phyloP scores from a whole-genome alignment of 2,113 vertebrate genomes.

The Sinocyclocheilus grahami region DNA sequence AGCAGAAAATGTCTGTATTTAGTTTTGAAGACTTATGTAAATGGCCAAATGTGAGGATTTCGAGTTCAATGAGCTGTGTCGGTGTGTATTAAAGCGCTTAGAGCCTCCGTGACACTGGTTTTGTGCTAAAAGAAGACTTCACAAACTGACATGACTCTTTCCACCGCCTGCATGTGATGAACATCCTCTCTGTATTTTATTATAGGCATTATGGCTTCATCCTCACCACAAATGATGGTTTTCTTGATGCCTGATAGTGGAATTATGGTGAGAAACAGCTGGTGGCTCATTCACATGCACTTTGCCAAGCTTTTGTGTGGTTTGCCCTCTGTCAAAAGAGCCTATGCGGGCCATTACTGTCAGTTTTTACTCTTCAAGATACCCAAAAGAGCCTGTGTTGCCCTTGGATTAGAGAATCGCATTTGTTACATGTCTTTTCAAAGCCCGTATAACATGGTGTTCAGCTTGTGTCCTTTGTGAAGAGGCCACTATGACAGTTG shows the following conservation, averaged over 20 bases:
- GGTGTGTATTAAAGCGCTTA: neutral
- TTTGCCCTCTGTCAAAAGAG: constrained; percentile 15
- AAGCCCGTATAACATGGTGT: neutral
- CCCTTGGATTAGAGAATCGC: constrained; percentile 2
- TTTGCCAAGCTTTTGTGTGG: constrained; percentile 36
- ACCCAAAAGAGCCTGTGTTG: neutral
- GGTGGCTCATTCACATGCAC: constrained; percentile 36
- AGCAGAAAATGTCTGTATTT: neutral
- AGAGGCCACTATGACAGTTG: neutral
- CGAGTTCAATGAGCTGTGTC: constrained; percentile 37
- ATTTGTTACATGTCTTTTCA: constrained; percentile 3
- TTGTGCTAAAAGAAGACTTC: neutral
- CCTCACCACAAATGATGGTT: constrained; percentile 2
- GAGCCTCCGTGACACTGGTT: neutral
- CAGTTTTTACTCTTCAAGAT: constrained; percentile 4
- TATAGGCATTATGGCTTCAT: constrained; percentile 27
- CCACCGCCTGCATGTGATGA: constrained; percentile 19
- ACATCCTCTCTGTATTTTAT: constrained; percentile 26
- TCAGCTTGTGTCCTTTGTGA: neutral
- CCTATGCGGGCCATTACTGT: constrained; percentile 21
- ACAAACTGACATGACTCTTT: constrained; percentile 12
- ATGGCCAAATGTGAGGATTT: constrained; percentile 37
- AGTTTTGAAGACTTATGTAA: neutral
- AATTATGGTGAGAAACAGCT: constrained; percentile 53
- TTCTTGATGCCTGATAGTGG: constrained; percentile 15